Conservation (phyloP, 2,113 vertebrate species). For the Anser cygnoides region DNA sequence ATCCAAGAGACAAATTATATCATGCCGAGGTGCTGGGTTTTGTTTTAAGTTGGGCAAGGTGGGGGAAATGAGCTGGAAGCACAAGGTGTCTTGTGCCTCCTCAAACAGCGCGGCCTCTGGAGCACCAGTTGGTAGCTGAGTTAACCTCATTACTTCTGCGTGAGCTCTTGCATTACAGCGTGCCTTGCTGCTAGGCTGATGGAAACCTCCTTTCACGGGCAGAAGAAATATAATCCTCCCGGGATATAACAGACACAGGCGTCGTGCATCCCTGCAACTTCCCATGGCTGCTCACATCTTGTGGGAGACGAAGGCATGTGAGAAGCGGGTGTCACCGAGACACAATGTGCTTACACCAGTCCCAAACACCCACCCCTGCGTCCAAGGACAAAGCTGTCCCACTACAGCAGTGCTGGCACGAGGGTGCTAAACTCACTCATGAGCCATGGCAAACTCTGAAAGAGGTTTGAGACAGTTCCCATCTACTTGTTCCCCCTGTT, state of each 20-base stretch:
- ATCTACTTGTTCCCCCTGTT: constrained; percentile 10
- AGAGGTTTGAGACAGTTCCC: background rate
- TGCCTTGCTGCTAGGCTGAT: background rate
- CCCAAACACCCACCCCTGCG: background rate
- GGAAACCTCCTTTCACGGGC: background rate
- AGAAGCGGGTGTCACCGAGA: background rate
- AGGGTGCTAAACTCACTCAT: background rate
- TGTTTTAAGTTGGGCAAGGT: background rate
- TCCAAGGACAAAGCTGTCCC: background rate
- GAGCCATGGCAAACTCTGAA: background rate
- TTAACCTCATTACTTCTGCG: background rate
- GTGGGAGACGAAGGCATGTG: background rate
- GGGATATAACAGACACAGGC: background rate
- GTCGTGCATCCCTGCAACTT: background rate
- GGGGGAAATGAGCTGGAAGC: background rate
- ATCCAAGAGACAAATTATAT: background rate
- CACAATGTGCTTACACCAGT: background rate
- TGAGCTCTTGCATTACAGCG: background rate
- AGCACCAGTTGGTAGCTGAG: background rate
- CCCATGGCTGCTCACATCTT: background rate
- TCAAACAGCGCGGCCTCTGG: background rate
- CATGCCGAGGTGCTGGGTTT: background rate
- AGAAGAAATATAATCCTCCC: background rate
- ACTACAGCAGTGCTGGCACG: background rate
- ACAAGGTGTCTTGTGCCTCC: background rate